Evolutionary conservation across 2,888 invertebrate genomes (phyloP), one percentile per base, ranked within the genome.

Genomic region (Dynastes hyllus): DNA sequence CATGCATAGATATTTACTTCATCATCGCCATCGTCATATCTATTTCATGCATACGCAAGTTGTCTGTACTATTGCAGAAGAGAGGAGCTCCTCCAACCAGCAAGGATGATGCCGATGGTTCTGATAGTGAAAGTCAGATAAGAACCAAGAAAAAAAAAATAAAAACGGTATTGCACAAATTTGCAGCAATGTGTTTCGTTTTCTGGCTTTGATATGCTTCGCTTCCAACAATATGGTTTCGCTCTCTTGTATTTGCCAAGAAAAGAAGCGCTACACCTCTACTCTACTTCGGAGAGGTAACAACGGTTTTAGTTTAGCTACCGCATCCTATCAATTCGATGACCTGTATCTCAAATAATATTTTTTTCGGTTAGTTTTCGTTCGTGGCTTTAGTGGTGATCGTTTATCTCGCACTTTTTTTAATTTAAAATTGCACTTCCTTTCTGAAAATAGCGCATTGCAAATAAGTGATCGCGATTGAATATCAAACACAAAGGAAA

Each of bases 91-190:
- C 55, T 32, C 32, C 77, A 55, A 77, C 45, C 37, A 77, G 77
- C 58, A 69, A 77, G 69, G 69, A 65, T 58, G 77, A 77, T 58
- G 81, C 86, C 87, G 88, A 87, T 88, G 87, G 84, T 84, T 83
- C 82, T 85, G 88, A 88, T 88, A 88, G 89, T 89, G 89, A 89
- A 89, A 89, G 88, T 87, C 82, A 88, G 88, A 88, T 88, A 88
- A 83, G 82, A 80, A 58, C 80, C 29, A 50, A 16, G 55, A 16
- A 55, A 65, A 71, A 71, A 75, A 73, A 61, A 61, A 73, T 61
- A 75, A 75, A 75, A 79, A 80, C 79, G 84, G 85, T 86, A 87
- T 88, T 88, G 87, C 88, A 87, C 86, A 86, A 61, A 80, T 79
- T 78, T 79, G 83, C 84, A 84, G 85, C 86, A 85, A 82, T 78